phyloP scores from a whole-genome alignment of 2,113 vertebrate species.

The Triplophysa siluroides region DNA sequence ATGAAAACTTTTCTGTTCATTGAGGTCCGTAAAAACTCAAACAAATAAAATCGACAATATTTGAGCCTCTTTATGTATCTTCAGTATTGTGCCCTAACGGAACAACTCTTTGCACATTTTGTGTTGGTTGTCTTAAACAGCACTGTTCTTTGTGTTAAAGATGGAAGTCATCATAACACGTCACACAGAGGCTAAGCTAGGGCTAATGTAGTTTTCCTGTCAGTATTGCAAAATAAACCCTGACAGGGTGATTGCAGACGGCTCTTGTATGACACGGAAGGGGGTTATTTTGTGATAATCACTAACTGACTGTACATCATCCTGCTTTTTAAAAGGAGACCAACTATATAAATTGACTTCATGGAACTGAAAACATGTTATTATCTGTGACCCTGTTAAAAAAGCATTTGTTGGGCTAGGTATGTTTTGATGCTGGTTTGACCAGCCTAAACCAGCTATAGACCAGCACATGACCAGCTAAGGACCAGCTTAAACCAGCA shows the following conservation, averaged over 20 bases:
- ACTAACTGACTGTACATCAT: neutral
- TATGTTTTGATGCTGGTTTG: no score
- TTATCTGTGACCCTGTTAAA: no score
- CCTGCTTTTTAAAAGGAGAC: no score
- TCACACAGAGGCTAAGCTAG: neutral
- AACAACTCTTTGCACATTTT: neutral
- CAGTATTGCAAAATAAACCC: neutral
- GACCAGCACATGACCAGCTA: no score
- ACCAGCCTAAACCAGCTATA: no score
- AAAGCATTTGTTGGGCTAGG: no score
- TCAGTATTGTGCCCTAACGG: no score
- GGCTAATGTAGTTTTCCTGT: neutral
- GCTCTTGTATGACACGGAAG: neutral
- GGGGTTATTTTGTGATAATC: no score
- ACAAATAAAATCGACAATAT: neutral
- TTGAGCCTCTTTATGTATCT: neutral
- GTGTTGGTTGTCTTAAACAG: neutral
- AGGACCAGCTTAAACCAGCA: no score
- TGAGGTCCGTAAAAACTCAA: conserved; percentile 27
- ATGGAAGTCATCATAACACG: neutral
- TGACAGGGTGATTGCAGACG: neutral
- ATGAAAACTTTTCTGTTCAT: conserved; percentile 25
- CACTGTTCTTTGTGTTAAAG: neutral
- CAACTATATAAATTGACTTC: no score
- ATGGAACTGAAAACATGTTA: no score